These are phyloP conservation scores for Chanos chanos DNA, from an alignment of 2,797 vertebrate genomes.

Conservation along the genomic window DNA sequence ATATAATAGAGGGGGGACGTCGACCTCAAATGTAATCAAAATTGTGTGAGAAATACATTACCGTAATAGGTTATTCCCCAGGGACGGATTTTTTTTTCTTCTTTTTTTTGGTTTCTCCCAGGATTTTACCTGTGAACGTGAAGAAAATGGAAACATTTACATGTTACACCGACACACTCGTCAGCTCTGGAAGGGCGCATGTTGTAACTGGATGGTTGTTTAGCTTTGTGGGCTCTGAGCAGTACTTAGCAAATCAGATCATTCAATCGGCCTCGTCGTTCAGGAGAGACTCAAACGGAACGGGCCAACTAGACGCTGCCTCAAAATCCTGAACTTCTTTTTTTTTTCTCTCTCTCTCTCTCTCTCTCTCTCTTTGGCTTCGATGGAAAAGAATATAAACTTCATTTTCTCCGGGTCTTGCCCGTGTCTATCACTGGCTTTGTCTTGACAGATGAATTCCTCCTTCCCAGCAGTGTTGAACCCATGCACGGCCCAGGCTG, in stretches of 20 bases:
- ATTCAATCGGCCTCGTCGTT: not conserved
- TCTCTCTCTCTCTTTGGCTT: too few relatives aligned
- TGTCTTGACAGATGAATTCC: constrained; percentile 41
- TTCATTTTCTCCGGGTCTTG: constrained; percentile 25
- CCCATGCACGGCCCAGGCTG: constrained; percentile 8
- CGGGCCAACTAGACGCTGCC: constrained; percentile 19
- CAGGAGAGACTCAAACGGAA: constrained; percentile 22
- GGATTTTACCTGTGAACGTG: constrained; percentile 28
- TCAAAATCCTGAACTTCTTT: not conserved
- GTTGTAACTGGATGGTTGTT: not conserved
- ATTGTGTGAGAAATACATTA: constrained; percentile 23
- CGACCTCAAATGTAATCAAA: constrained; percentile 29
- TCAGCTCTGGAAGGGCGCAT: not conserved
- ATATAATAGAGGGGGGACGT: constrained; percentile 10
- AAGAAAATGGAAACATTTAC: constrained; percentile 18
- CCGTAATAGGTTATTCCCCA: constrained; percentile 19
- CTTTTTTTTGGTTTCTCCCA: constrained; percentile 15
- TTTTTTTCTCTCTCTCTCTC: too few relatives aligned
- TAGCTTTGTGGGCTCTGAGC: not conserved
- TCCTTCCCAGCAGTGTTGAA: not conserved
- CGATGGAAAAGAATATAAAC: constrained; percentile 22
- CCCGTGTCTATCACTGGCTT: constrained; percentile 27
- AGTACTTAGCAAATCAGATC: too few relatives aligned
- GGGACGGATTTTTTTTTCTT: constrained; percentile 16
- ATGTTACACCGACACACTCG: too few relatives aligned